Base-by-base conservation (phyloP, 2,888 invertebrate genomes). In the Gortyna flavago region DNA sequence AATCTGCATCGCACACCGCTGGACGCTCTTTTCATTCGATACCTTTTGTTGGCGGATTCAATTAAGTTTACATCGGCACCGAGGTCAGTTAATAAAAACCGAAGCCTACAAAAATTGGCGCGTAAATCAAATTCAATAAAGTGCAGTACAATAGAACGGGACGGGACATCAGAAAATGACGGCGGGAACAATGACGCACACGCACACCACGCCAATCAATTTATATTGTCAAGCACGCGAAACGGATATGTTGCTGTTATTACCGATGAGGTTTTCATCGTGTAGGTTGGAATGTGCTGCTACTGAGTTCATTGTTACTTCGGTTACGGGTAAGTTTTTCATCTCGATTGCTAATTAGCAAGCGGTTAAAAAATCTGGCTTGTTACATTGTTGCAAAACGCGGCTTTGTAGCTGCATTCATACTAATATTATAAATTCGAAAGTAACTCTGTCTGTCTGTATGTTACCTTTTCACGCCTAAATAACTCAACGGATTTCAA, bases 21-120 rank as follows among this genome's bases (percentile, higher is more conserved):
- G 96, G 94, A 93, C 94, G 95, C 96, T 96, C 96, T 96, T 96
- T 96, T 96, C 96, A 96, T 95, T 93, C 93, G 93, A 93, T 93
- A 95, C 96, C 96, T 95, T 95, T 96, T 96, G 96, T 96, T 94
- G 92, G 92, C 90, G 94, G 95, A 96, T 96, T 96, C 96, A 96
- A 96, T 96, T 96, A 96, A 96, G 95, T 96, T 96, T 96, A 96
- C 96, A 96, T 94, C 95, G 94, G 94, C 95, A 91, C 95, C 94
- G 96, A 95, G 96, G 96, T 96, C 96, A 95, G 96, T 96, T 96
- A 95, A 95, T 96, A 95, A 96, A 96, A 96, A 96, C 96, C 95
- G 94, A 95, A 96, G 94, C 95, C 95, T 94, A 95, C 93, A 95
- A 95, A 96, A 96, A 96, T 95, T 95, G 95, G 92, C 92, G 93